Base-by-base conservation (phyloP, 1,140 invertebrate species). In the Chionoecetes opilio region DNA sequence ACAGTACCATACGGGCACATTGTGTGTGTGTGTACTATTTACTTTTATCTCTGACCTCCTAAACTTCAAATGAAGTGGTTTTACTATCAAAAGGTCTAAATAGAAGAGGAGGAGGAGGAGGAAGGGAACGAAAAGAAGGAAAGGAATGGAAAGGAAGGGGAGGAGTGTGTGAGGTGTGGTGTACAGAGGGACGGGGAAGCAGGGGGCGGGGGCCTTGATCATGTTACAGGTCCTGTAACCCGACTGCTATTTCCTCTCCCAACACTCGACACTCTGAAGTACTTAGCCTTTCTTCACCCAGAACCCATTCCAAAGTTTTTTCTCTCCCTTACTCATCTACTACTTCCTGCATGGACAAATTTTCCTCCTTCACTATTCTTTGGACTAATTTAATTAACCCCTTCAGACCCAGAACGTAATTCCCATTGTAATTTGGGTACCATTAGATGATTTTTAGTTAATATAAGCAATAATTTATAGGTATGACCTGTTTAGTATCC, bases 141-240 rank as follows among this genome's bases (percentile, higher is more conserved):
- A 21, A 31, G 88, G 46, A 31, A 90, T n/a, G 35, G 29, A 90
- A 90, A 11, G 88, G 37, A 41, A 90, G 14, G 9, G 9, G 35
- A 90, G 35, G 38, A 90, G 37, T 0, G 88, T 38, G 88, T 14
- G 29, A 38, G 88, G 88, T 32, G 38, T n/a, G 86, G 32, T 11
- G 38, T 8, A 37, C 34, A 29, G 35, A 38, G n/a, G 31, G 34
- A 17, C 3, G 88, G n/a, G 34, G 26, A 41, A n/a, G 88, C 6
- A 26, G 37, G 88, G 46, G 32, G 21, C 6, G 63, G n/a, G 11
- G 3, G 63, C 63, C 63, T 75, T 75, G 63, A 75, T 75, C 63
- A 75, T 6, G 63, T 75, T 75, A n/a, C 63, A 75, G 63, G 63
- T 75, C 63, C n/a, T 75, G 63, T 75, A 75, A 75, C 63, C n/a